Evolutionary conservation across 2,113 vertebrate genomes (phyloP).

Genomic region (Trogon melanurus): DNA sequence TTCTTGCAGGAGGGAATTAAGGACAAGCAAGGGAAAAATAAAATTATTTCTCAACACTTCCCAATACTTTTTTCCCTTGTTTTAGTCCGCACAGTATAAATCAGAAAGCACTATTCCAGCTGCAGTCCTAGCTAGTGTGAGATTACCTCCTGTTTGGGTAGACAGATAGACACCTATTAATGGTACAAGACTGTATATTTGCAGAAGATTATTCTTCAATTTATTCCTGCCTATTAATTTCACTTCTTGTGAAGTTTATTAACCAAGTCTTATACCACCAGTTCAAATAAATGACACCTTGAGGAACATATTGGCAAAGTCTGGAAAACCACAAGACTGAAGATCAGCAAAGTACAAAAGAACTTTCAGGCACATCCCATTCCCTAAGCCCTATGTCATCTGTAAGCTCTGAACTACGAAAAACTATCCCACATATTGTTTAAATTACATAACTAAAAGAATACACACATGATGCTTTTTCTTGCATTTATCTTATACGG

Average conservation of each 20-base stretch:
- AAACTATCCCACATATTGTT: background rate
- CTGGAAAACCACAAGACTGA: background rate
- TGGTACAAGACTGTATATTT: background rate
- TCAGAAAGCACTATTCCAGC: background rate
- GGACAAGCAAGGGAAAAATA: background rate
- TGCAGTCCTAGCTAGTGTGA: background rate
- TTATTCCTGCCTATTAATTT: background rate
- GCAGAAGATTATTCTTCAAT: background rate
- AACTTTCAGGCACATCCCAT: background rate
- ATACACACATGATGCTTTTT: background rate
- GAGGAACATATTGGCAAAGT: background rate
- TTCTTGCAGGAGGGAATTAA: background rate
- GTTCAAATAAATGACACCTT: background rate
- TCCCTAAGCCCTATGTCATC: background rate
- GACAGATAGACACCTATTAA: background rate
- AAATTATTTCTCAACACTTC: background rate
- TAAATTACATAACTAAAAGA: background rate
- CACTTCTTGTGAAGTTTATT: background rate
- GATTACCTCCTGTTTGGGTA: background rate
- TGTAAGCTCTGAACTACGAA: background rate
- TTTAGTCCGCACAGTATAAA: background rate
- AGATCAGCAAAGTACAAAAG: background rate
- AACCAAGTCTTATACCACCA: background rate
- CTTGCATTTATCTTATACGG: background rate
- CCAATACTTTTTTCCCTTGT: background rate